Conservation (phyloP, 2,888 invertebrate species). For the Arctia plantaginis region DNA sequence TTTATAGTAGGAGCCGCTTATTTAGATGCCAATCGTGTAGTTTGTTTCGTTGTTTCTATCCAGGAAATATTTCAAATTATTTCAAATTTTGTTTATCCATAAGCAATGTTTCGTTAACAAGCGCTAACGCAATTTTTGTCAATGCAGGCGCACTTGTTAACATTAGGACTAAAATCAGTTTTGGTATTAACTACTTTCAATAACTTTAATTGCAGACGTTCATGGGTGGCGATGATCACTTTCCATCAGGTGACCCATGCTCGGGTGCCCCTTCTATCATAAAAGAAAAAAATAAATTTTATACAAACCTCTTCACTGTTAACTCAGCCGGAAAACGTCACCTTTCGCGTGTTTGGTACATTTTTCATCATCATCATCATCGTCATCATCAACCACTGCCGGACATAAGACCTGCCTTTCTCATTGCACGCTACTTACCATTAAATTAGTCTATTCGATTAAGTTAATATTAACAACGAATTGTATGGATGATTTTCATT, state of each 20-base stretch:
- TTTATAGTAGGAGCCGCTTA: constrained; percentile 33
- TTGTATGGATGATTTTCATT: neutral
- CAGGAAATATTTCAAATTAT: constrained; percentile 1
- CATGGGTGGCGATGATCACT: neutral
- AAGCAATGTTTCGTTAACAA: too few species aligned
- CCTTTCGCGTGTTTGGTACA: too few species aligned
- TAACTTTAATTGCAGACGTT: neutral
- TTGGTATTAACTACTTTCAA: neutral
- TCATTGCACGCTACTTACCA: too few species aligned
- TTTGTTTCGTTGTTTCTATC: constrained; percentile 8
- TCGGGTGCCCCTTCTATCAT: too few species aligned
- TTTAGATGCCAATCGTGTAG: constrained; percentile 22
- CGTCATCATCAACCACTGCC: too few species aligned
- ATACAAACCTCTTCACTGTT: too few species aligned
- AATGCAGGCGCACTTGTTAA: neutral
- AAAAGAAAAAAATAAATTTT: too few species aligned
- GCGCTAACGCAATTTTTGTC: neutral
- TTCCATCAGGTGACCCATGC: too few species aligned
- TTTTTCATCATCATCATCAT: too few species aligned
- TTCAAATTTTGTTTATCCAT: neutral
- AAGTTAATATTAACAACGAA: neutral
- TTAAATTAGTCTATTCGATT: neutral
- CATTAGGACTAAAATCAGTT: neutral
- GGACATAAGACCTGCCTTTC: too few species aligned
- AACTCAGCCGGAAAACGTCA: too few species aligned